Percentiles rank a stretch among this genome's conserved stretches.
phyloP scores from a whole-genome alignment of 92 coral and sea anemone species.

The Actinernus sp. region DNA sequence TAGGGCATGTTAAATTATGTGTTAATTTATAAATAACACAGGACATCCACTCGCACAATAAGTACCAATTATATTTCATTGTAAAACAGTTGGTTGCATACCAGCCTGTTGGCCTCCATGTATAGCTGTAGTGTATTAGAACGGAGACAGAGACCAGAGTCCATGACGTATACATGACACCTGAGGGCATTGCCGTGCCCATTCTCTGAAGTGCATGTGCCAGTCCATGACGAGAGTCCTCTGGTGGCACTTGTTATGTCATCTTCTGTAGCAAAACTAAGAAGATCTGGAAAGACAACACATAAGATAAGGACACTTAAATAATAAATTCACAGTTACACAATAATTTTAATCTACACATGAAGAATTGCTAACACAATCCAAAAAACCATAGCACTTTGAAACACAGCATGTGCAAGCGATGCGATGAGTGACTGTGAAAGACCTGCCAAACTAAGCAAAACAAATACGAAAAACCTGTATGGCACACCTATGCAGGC shows the following conservation, averaged over 20 bases:
- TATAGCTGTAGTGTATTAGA: conserved; percentile 87
- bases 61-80: not conserved
- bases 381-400: no score
- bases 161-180: conserved; percentile 89
- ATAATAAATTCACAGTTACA: no score
- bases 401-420: no score
- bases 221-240: conserved; percentile 86
- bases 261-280: conserved; percentile 79
- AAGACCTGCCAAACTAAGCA: no score
- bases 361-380: no score
- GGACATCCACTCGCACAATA: not conserved
- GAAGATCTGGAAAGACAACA: conserved; percentile 65
- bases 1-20: no score
- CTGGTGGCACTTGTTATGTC: conserved; percentile 69
- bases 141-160: conserved; percentile 79
- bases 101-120: conserved; percentile 97
- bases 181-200: conserved; percentile 62
- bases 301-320: no score
- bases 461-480: no score
- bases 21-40: not conserved
- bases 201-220: conserved; percentile 60
- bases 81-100: conserved; percentile 31
- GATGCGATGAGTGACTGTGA: no score
- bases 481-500: no score
- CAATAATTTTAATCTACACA: no score